Evolutionary conservation across 2,797 vertebrate species (phyloP).

Genomic region (Falco cherrug): DNA sequence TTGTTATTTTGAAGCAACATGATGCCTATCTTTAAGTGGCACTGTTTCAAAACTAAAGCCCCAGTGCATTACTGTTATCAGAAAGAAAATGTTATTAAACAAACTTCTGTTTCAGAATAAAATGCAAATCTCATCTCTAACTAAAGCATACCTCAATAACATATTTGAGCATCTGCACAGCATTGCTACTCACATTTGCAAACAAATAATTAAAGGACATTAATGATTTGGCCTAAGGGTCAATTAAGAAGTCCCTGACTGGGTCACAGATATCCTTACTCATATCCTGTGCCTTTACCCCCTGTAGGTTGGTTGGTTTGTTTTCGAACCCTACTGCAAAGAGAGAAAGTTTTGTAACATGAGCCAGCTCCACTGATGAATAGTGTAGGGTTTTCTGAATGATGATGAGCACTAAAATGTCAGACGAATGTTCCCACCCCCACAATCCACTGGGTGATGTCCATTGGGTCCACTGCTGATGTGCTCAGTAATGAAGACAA

Average conservation of each 20-base stretch:
- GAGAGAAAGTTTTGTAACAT: neutral
- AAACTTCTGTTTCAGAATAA: neutral
- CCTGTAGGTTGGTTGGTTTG: neutral
- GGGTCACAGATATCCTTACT: neutral
- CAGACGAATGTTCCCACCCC: neutral
- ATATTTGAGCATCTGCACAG: neutral
- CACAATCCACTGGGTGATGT: neutral
- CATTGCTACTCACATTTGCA: neutral
- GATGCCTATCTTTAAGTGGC: neutral
- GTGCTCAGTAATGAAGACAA: constrained; percentile 55
- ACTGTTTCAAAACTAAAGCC: neutral
- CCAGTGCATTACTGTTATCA: neutral
- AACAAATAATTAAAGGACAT: neutral
- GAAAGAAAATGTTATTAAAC: neutral
- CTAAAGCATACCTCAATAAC: neutral
- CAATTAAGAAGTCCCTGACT: neutral
- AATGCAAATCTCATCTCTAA: neutral
- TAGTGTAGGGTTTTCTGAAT: neutral
- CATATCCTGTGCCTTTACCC: neutral
- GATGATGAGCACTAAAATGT: neutral
- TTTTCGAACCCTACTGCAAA: neutral
- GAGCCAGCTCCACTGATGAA: neutral
- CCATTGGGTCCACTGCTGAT: constrained; percentile 17
- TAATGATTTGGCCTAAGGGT: neutral
- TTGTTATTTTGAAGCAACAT: neutral